Evolutionary conservation across 2,797 vertebrate genomes (phyloP).

Genomic region (Aythya fuligula): DNA sequence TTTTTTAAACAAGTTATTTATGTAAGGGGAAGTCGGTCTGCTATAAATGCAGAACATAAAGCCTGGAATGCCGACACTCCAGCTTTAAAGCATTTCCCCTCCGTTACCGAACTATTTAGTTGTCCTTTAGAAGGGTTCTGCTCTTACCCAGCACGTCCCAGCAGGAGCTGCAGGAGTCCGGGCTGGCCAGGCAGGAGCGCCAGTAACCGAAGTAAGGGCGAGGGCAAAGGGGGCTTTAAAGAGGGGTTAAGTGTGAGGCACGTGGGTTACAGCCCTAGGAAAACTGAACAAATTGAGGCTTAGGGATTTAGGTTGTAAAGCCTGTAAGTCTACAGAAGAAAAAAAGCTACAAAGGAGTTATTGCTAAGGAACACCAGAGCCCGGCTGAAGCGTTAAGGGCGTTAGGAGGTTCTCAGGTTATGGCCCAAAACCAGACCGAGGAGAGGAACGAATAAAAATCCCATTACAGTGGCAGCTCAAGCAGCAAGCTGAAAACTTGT

Average conservation of each 20-base stretch:
- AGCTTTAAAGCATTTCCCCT: neutral
- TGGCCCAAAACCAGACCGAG: neutral
- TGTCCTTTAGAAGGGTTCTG: neutral
- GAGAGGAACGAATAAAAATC: neutral
- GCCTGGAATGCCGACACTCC: neutral
- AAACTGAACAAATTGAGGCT: neutral
- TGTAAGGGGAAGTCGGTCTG: neutral
- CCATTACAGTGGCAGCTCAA: neutral
- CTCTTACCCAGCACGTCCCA: neutral
- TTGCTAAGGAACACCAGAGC: neutral
- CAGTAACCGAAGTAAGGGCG: neutral
- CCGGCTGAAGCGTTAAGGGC: neutral
- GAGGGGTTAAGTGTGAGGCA: neutral
- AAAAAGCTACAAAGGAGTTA: neutral
- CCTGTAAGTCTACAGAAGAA: neutral
- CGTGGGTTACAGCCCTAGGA: neutral
- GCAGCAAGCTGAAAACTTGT: neutral
- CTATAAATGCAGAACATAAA: neutral
- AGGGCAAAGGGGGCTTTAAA: neutral
- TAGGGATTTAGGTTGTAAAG: neutral
- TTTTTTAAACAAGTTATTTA: neutral
- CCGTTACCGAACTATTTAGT: neutral
- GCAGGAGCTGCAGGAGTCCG: rapidly evolving
- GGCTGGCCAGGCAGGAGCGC: neutral
- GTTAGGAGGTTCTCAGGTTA: neutral